Evolutionary conservation across 2,888 invertebrate species (phyloP).

Genomic region (Crioceris asparagi): DNA sequence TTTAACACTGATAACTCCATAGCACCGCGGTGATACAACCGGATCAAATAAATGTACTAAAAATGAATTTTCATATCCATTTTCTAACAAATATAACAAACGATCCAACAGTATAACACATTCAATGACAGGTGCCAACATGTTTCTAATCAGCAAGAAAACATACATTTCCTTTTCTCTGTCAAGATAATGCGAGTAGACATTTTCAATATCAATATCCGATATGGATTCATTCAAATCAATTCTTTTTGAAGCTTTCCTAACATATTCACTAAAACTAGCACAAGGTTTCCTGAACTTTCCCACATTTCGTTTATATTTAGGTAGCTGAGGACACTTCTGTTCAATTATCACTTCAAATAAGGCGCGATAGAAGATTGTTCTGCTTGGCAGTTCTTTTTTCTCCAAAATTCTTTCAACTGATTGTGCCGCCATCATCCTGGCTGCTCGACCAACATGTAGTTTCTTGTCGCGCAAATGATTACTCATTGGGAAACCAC

Average conservation of each 20-base stretch:
- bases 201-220: slow-evolving; percentile 35
- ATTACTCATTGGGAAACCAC: slow-evolving; percentile 59
- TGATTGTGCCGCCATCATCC: slow-evolving; percentile 80
- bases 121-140: slow-evolving; percentile 72
- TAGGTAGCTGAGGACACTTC: slow-evolving; percentile 34
- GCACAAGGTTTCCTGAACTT: slow-evolving; percentile 39
- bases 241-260: slow-evolving; percentile 53
- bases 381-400: slow-evolving; percentile 48
- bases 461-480: slow-evolving; percentile 43
- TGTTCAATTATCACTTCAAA: slow-evolving; percentile 53
- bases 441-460: slow-evolving; percentile 60
- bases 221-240: slow-evolving; percentile 43
- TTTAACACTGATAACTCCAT: slow-evolving; percentile 57
- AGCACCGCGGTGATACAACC: slow-evolving; percentile 71
- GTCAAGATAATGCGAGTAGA: slow-evolving; percentile 34
- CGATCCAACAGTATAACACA: slow-evolving; percentile 73
- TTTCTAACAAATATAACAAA: slow-evolving; percentile 62
- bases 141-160: slow-evolving; percentile 68
- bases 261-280: slow-evolving; percentile 59
- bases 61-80: slow-evolving; percentile 45
- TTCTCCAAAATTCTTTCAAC: slow-evolving; percentile 54
- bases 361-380: slow-evolving; percentile 66
- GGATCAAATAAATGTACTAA: slow-evolving; percentile 76
- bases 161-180: slow-evolving; percentile 51
- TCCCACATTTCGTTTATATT: slow-evolving; percentile 45